Conservation (phyloP, 2,113 vertebrate genomes). For the Crotophaga sulcirostris region DNA sequence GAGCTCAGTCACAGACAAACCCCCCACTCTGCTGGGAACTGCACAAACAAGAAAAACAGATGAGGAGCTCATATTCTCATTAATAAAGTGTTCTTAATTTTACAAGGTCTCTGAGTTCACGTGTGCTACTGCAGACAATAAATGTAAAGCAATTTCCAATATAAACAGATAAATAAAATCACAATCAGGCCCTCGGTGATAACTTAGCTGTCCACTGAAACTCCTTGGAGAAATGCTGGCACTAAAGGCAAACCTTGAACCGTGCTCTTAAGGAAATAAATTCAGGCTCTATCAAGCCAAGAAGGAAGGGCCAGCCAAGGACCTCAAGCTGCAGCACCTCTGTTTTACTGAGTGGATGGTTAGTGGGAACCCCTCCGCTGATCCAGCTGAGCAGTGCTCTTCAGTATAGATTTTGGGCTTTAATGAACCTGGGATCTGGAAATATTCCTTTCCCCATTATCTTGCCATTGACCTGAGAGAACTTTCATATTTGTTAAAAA, state of each 20-base stretch:
- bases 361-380: neutral
- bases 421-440: neutral
- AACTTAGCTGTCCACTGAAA: neutral
- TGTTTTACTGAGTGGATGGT: neutral
- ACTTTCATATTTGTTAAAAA: neutral
- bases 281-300: neutral
- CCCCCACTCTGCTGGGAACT: neutral
- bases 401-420: neutral
- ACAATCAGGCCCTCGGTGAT: neutral
- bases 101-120: neutral
- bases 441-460: neutral
- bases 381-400: neutral
- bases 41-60: neutral
- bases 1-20: neutral
- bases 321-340: neutral
- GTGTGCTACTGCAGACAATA: neutral
- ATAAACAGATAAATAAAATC: neutral
- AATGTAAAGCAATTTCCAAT: neutral
- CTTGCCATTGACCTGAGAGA: neutral
- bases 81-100: slow-evolving; percentile 42
- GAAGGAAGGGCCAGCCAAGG: neutral
- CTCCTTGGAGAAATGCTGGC: neutral
- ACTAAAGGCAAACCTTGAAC: neutral
- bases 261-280: neutral
- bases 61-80: neutral